A percentile compares a stretch with the other conserved stretches of the same genome.
phyloP scores from a whole-genome alignment of 2,797 vertebrate species.

The Cirrhinus molitorella region DNA sequence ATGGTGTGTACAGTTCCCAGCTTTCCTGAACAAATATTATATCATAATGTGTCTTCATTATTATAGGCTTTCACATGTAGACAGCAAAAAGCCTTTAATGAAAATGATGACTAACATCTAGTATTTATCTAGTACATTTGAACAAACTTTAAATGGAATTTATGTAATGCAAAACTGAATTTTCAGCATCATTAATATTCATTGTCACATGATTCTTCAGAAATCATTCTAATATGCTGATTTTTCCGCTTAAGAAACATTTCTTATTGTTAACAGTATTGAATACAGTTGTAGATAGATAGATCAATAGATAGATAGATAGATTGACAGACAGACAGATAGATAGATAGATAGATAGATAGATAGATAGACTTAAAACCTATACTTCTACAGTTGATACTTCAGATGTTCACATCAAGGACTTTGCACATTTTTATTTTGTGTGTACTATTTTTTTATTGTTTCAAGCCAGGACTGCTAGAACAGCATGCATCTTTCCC shows the following conservation, averaged over 20 bases:
- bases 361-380: neutral
- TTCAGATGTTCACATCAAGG: neutral
- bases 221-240: neutral
- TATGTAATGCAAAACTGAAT: neutral
- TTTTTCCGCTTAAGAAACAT: neutral
- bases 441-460: neutral
- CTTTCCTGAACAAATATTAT: neutral
- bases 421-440: neutral
- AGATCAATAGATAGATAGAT: neutral
- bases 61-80: neutral
- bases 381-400: neutral
- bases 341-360: neutral
- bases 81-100: neutral
- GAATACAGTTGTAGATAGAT: neutral
- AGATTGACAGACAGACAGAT: neutral
- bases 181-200: neutral
- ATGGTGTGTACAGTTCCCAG: slow-evolving; percentile 76
- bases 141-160: no score
- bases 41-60: neutral
- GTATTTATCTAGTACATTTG: neutral
- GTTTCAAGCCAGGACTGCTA: neutral
- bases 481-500: slow-evolving; percentile 18
- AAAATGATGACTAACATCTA: neutral
- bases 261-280: neutral
- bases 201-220: neutral